Evolutionary conservation across 2,113 vertebrate species (phyloP).

Genomic region (Chamaetylas fuelleborni): DNA sequence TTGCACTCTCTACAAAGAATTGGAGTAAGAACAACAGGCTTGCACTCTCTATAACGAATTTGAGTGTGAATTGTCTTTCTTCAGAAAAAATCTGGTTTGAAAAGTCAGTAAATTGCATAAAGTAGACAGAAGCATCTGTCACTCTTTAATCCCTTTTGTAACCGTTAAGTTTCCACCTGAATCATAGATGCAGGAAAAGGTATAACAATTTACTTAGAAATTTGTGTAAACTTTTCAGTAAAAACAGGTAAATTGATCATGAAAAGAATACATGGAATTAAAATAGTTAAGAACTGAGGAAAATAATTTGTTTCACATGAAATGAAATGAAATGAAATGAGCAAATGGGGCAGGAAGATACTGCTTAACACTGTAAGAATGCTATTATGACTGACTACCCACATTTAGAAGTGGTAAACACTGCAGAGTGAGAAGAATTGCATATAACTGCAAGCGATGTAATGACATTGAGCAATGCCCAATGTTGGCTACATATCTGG

Average conservation of each 20-base stretch:
- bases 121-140: background rate
- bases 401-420: background rate
- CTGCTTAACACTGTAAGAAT: conserved; percentile 4
- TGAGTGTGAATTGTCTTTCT: background rate
- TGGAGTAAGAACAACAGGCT: background rate
- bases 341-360: background rate
- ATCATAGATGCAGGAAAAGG: background rate
- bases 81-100: background rate
- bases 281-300: background rate
- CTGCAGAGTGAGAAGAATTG: background rate
- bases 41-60: background rate
- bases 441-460: background rate
- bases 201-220: background rate
- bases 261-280: background rate
- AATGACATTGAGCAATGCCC: background rate
- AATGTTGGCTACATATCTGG: background rate
- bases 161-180: background rate
- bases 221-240: background rate
- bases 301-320: conserved; percentile 7
- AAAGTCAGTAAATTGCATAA: background rate
- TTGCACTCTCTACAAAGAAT: background rate
- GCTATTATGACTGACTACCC: background rate
- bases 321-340: background rate
- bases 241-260: background rate
- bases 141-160: background rate